phyloP scores from a whole-genome alignment of 37 sponge, comb jelly and placozoan genomes.

The Beroe forskalii region DNA sequence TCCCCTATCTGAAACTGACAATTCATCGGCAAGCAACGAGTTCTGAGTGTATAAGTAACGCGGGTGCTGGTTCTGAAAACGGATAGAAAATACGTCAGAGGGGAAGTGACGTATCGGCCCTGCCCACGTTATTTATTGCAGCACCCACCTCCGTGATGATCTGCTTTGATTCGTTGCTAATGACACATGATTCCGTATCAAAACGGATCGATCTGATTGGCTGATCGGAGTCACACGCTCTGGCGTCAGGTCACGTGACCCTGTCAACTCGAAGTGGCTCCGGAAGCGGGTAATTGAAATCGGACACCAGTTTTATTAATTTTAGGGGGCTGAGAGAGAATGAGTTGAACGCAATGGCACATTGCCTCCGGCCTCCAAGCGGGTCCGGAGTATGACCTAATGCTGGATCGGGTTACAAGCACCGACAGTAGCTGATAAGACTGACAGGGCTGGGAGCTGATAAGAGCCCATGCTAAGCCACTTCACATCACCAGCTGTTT shows the following conservation, averaged over 20 bases:
- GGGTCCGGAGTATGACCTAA: not conserved
- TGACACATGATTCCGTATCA: conserved; percentile 55
- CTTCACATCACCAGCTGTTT: too few species aligned
- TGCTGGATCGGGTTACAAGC: not conserved
- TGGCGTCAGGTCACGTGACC: not conserved
- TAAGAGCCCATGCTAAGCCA: too few species aligned
- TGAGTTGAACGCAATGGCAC: too few species aligned
- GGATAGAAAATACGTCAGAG: not conserved
- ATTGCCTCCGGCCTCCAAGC: too few species aligned
- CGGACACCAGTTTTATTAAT: not conserved
- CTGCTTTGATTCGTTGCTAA: conserved; percentile 25
- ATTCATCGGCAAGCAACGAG: too few species aligned
- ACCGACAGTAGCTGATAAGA: too few species aligned
- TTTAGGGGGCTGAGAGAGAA: not conserved
- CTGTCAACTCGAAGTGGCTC: not conserved
- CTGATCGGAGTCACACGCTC: not conserved
- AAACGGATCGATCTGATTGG: not conserved
- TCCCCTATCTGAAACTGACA: too few species aligned
- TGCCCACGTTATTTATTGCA: too few species aligned
- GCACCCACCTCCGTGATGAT: not conserved
- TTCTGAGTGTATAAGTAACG: too few species aligned
- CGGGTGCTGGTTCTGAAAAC: too few species aligned
- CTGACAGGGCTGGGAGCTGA: not conserved
- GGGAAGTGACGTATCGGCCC: not conserved
- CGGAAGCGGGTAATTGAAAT: conserved; percentile 53